Percentiles rank a stretch among this genome's conserved stretches.
Evolutionary conservation across 2,888 invertebrate genomes (phyloP).

Genomic region (Drosophila trichaetosa): DNA sequence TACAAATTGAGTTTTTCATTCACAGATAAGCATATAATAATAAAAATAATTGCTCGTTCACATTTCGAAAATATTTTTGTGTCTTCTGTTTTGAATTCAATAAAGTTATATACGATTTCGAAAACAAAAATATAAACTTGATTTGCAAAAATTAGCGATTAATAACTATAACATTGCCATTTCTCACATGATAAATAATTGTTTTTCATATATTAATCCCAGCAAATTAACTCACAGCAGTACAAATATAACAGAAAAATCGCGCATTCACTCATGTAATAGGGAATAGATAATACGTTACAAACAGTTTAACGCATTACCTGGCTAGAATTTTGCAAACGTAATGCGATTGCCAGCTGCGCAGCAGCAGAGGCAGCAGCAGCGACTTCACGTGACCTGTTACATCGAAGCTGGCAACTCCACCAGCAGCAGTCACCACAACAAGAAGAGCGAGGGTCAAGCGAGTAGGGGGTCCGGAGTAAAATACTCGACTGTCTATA

Average conservation of each 20-base stretch:
- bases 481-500: background rate
- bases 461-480: background rate
- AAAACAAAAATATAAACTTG: background rate
- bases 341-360: constrained; percentile 32
- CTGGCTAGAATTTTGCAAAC: constrained; percentile 30
- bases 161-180: background rate
- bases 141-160: background rate
- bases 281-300: background rate
- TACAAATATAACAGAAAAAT: background rate
- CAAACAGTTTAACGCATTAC: constrained; percentile 30
- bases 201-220: background rate
- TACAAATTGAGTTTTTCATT: too few species aligned
- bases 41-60: too few species aligned
- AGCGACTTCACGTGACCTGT: constrained; percentile 34
- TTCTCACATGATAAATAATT: background rate
- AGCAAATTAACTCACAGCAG: background rate
- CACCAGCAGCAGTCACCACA: background rate
- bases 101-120: background rate
- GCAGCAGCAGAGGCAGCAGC: constrained; percentile 26
- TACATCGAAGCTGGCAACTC: constrained; percentile 32
- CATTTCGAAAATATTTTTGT: too few species aligned
- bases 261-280: background rate
- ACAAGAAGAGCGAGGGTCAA: background rate
- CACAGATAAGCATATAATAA: too few species aligned
- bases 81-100: too few species aligned